Evolutionary conservation across 2,888 invertebrate genomes (phyloP).

Genomic region (Meandrusa payeni): DNA sequence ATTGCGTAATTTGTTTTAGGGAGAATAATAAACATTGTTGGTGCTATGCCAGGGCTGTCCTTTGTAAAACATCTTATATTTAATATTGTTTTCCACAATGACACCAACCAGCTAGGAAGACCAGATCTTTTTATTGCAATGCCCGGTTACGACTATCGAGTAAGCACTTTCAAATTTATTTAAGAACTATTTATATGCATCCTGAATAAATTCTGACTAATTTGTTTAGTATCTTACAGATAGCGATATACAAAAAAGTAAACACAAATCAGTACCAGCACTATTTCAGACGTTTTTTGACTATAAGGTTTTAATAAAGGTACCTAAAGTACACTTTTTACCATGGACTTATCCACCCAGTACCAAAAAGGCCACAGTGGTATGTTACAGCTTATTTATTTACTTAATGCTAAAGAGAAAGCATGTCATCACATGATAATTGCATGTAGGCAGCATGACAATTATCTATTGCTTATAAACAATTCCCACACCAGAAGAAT

Average conservation of each 20-base stretch:
- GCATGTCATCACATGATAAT: too few relatives aligned
- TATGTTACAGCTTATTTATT: constrained; percentile 18
- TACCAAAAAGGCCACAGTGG: constrained; percentile 50
- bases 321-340: constrained; percentile 83
- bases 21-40: constrained; percentile 80
- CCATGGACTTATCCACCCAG: constrained; percentile 78
- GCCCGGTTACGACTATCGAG: constrained; percentile 82
- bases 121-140: constrained; percentile 83
- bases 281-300: constrained; percentile 86
- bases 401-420: too few relatives aligned
- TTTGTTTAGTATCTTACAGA: constrained; percentile 80
- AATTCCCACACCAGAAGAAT: too few relatives aligned
- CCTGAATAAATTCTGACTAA: constrained; percentile 8
- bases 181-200: constrained; percentile 1
- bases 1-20: constrained; percentile 52
- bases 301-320: constrained; percentile 78
- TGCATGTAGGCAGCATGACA: too few relatives aligned
- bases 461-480: too few relatives aligned
- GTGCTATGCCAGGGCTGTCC: constrained; percentile 74
- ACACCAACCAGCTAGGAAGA: constrained; percentile 79
- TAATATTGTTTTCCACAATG: constrained; percentile 81
- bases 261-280: constrained; percentile 81
- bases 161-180: constrained; percentile 44
- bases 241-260: constrained; percentile 76
- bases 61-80: constrained; percentile 84